Base-by-base conservation (phyloP, 2,113 vertebrate species). In the Pogona vitticeps region DNA sequence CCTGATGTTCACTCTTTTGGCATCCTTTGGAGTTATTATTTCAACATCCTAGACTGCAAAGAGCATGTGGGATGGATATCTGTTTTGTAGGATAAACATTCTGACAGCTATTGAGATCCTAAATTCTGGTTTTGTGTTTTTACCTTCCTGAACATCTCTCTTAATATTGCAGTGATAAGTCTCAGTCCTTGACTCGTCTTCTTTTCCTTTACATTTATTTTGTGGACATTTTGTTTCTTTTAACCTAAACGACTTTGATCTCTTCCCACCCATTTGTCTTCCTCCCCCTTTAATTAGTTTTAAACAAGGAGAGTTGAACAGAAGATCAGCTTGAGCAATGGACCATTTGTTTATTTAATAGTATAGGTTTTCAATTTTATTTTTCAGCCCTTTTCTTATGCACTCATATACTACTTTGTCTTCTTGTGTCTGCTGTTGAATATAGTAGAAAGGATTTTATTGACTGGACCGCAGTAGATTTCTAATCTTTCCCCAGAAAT, bases 291-390 rank as follows among this genome's bases (percentile, higher is more conserved):
- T 84, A 84, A 26, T 36, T 88, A 31, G 1, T 85, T 84, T 82
- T 75, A 82, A 90, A 56, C 36, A 52, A 79, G 26, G 70, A 76
- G 31, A 61, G 52, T 65, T 9, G 38, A 63, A 14, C 40, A 23
- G 20, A 85, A 59, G 71, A 23, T 82, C 71, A 38, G 78, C 76
- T 63, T 12, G 70, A 40, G 7, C 1, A 80, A 14, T 23, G 1
- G 82, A 28, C 88, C 68, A 36, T 73, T 59, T 59, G 59, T 63
- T 42, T 85, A 72, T 3, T 13, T 61, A 26, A 73, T 76, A 58
- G 40, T n/a, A n/a, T 78, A 33, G 76, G 46, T 31, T 90, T 87
- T 33, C 18, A 77, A 56, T 1, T 87, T 82, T 81, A 65, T 86
- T 86, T 81, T 75, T 65, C 31, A 46, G 52, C 28, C 36, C 9